Base-by-base conservation (phyloP, 1,140 invertebrate species). In the Cotesia chilonis region DNA sequence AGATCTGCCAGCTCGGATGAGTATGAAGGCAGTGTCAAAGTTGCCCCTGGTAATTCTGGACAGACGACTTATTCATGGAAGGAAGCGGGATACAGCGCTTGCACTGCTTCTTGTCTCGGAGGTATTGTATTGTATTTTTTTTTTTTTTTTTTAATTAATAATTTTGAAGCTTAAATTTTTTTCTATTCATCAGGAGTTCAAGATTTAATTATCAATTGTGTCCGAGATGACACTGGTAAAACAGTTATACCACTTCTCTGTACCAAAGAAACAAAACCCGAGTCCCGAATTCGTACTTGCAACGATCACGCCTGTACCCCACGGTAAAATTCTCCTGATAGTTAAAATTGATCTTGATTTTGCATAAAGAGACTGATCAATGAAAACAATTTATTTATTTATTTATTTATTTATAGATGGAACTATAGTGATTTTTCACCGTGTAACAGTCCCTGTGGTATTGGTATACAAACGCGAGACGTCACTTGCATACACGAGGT, bases 401-500 rank as follows among this genome's bases (percentile, higher is more conserved):
- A 12, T 68, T 64, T 6, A 37, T 68, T 65, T 41, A 47, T 28
- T 82, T 82, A n/a, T 82, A 91, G 92, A 87, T 96, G 96, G 95
- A 96, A 93, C 84, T 94, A 90, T 76, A 93, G 92, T 17, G 93
- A 94, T 57, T 95, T 94, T 83, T 92, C 91, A 7, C 89, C 91
- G 28, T 98, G 97, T 85, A 94, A 93, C 51, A 95, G 94, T 83
- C 92, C 93, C 1, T 99, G 96, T 83, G 96, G 97, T 54, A 94
- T 97, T 54, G 97, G 98, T 0, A 94, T 95, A 74, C 94, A 95
- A 85, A 94, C 92, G 0, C 87, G 94, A 68, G 94, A 95, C 80
- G 94, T 95, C 61, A 94, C 91, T 72, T 99, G 98, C 85, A 95
- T 98, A 78, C 96, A 98, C 81, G 95, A 97, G 86, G 93, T 96